phyloP scores from a whole-genome alignment of 1,140 invertebrate species.

The Hydropsyche tenuis region DNA sequence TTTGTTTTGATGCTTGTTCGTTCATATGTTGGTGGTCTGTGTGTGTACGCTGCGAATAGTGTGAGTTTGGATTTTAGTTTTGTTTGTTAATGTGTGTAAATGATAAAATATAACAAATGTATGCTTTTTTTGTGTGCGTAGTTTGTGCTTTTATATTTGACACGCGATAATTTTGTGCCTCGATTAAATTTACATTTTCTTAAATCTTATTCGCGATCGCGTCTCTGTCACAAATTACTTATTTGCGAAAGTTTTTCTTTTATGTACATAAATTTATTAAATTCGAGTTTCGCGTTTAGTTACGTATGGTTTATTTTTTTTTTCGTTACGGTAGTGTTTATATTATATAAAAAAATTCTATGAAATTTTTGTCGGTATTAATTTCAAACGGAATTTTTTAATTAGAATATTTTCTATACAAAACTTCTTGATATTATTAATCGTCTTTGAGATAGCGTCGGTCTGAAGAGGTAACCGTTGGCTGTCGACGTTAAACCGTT shows the following conservation, averaged over 20 bases:
- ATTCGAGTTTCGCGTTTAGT: too few relatives aligned
- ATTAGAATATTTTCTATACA: too few relatives aligned
- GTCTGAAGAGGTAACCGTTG: too few relatives aligned
- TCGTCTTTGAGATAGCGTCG: too few relatives aligned
- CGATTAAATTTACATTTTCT: conserved; percentile 35
- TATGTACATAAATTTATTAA: background rate
- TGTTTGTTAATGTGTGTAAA: background rate
- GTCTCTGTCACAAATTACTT: conserved; percentile 5
- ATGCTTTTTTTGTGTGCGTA: conserved; percentile 5
- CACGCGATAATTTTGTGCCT: conserved; percentile 21
- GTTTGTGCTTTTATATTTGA: conserved; percentile 20
- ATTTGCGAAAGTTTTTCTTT: conserved; percentile 11
- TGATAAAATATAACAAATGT: conserved; percentile 10
- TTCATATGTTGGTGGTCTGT: background rate
- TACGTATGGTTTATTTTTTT: too few relatives aligned
- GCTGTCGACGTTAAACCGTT: too few relatives aligned
- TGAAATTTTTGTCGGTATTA: too few relatives aligned
- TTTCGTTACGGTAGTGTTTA: too few relatives aligned
- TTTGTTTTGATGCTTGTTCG: too few relatives aligned
- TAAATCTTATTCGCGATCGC: conserved; percentile 8
- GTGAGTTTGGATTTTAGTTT: background rate
- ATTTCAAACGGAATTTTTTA: too few relatives aligned
- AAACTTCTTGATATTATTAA: too few relatives aligned
- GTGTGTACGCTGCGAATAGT: background rate
- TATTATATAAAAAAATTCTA: too few relatives aligned